Base-by-base conservation (phyloP, 2,888 invertebrate species). In the Drosophila emarginata region DNA sequence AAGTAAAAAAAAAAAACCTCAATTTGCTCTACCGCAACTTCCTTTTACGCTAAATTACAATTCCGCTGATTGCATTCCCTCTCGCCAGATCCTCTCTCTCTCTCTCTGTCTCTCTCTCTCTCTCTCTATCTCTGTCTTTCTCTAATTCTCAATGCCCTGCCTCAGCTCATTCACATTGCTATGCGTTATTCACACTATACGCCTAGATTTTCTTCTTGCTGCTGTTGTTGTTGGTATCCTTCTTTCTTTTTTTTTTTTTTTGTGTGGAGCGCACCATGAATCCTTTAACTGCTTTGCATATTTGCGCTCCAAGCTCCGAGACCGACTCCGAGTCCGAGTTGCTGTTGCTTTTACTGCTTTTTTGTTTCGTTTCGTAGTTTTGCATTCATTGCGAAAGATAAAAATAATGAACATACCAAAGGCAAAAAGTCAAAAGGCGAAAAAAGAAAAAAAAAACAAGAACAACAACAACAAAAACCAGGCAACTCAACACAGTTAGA, bases 11-110 rank as follows among this genome's bases (percentile, higher is more conserved):
- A 64, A 72, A 72, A 77, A 83, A 75, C 80, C 80, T 74, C 78
- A 83, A 82, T 78, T 77, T 77, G 76, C 75, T 79, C 77, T 76
- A 78, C 86, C 76, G 74, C 75, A 88, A 81, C 78, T 80, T 83
- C 87, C 86, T 86, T 85, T 85, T 87, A 83, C 81, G 89, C 89
- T 89, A 90, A 90, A 91, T 90, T 91, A 90, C 90, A 90, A 91
- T 89, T 88, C 89, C 89, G 89, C 86, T 90, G 90, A 91, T 90
- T 91, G 89, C 83, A 89, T 89, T 88, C 79, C 57, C 23, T 26
- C 5, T 28, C 37, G 36, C 28, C 40, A 61, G 18, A 37, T 54
- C 40, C 58, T 58, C 39, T 40, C 40, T 39, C 15, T 39, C 45
- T 50, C n/a, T n/a, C n/a, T n/a, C n/a, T n/a, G n/a, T n/a, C n/a